A percentile compares a stretch with the other conserved stretches of the same genome.
Evolutionary conservation across 2,797 vertebrate species (phyloP).

Genomic region (Enteromius fasciolatus): DNA sequence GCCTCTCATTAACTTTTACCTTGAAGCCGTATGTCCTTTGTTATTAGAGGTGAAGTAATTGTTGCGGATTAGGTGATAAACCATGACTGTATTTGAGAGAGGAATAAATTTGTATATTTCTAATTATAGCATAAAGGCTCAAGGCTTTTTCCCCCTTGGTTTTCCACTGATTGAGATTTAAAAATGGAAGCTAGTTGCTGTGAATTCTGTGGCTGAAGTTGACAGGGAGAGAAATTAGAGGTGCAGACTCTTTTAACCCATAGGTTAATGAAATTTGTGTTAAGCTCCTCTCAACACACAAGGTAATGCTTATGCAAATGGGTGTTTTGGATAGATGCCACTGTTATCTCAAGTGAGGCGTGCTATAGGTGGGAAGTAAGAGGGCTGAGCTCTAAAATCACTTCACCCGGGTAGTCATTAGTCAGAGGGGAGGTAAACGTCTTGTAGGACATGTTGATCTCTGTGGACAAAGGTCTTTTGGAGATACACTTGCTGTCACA

Average conservation of each 20-base stretch:
- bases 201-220: slow-evolving; percentile 44
- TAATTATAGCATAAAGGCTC: slow-evolving; percentile 52
- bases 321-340: slow-evolving; percentile 53
- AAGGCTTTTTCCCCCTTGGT: not conserved
- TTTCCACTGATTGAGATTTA: slow-evolving; percentile 54
- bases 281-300: slow-evolving; percentile 49
- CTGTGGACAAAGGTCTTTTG: not conserved
- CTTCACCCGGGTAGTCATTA: slow-evolving; percentile 30
- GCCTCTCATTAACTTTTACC: slow-evolving; percentile 44
- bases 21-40: slow-evolving; percentile 28
- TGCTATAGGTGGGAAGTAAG: slow-evolving; percentile 48
- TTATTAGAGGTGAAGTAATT: slow-evolving; percentile 45
- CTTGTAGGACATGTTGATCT: slow-evolving; percentile 6
- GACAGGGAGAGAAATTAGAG: slow-evolving; percentile 56
- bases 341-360: slow-evolving; percentile 49
- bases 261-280: slow-evolving; percentile 63
- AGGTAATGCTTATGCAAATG: slow-evolving; percentile 58
- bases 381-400: slow-evolving; percentile 20
- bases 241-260: slow-evolving; percentile 56
- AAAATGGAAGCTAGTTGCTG: slow-evolving; percentile 26
- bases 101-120: slow-evolving; percentile 43
- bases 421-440: slow-evolving; percentile 21
- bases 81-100: slow-evolving; percentile 27
- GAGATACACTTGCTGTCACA: not conserved
- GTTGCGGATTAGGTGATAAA: slow-evolving; percentile 52